Base-by-base conservation (phyloP, 2,888 invertebrate species). In the Thereva nobilitata region DNA sequence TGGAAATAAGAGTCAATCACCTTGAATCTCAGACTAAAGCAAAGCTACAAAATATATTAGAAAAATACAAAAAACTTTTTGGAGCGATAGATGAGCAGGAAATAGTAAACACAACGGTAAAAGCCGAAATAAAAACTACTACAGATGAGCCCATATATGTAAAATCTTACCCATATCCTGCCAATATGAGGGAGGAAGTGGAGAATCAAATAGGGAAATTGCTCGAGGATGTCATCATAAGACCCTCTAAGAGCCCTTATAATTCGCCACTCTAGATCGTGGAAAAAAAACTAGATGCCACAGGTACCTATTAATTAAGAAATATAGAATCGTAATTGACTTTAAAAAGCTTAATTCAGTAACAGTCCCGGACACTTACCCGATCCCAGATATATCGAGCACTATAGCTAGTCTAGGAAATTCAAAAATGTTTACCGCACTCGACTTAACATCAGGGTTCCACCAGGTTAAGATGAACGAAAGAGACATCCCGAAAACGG, bases 161-260 rank as follows among this genome's bases (percentile, higher is more conserved):
- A 2, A 76, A 75, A 72, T 69, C 72, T 1, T 77, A 77, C 66
- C 52, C 76, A n/a, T 75, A 74, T 54, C 76, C 76, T 0, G 70
- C 75, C 40, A 66, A 74, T 12, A 74, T 75, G 66, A 71, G 72
- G 66, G 47, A 67, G 35, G 77, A 76, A 71, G 74, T 42, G 8
- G 42, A 42, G n/a, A n/a, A n/a, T n/a, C n/a, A n/a, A n/a, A n/a
- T n/a, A n/a, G n/a, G n/a, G n/a, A n/a, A n/a, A n/a, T n/a, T n/a
- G n/a, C n/a, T n/a, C n/a, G n/a, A n/a, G n/a, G n/a, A n/a, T n/a
- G n/a, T n/a, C n/a, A n/a, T n/a, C n/a, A n/a, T n/a, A n/a, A n/a
- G n/a, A n/a, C n/a, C n/a, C n/a, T n/a, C n/a, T n/a, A n/a, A n/a
- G n/a, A n/a, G n/a, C n/a, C n/a, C n/a, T n/a, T n/a, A n/a, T n/a